Conservation (phyloP, 2,888 invertebrate species). For the Podabrus alpinus region DNA sequence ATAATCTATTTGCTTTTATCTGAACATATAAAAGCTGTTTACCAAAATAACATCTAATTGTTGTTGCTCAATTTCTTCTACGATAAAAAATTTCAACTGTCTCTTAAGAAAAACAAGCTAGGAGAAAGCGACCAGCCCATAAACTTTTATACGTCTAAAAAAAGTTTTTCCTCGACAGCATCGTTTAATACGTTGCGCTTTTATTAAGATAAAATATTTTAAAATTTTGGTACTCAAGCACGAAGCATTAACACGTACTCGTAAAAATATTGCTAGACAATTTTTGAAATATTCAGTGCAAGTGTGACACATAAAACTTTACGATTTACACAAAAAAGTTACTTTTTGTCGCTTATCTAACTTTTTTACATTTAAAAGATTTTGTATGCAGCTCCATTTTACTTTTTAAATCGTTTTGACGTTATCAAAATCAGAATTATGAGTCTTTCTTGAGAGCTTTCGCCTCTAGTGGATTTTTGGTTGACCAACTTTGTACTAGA, state of each 20-base stretch:
- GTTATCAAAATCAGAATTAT: neutral
- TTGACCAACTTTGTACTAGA: neutral
- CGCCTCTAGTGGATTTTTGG: neutral
- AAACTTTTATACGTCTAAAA: neutral
- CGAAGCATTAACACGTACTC: neutral
- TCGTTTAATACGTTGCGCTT: neutral
- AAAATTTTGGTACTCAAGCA: neutral
- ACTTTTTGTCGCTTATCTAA: neutral
- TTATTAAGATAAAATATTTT: neutral
- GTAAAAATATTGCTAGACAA: neutral
- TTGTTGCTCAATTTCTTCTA: neutral
- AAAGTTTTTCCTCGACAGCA: neutral
- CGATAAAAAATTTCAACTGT: neutral
- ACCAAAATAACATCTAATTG: neutral
- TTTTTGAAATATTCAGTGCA: neutral
- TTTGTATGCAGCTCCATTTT: neutral
- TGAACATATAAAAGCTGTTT: neutral
- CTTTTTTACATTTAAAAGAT: neutral
- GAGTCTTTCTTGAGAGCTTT: neutral
- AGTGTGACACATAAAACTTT: neutral
- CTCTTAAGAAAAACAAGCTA: neutral
- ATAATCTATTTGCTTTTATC: neutral
- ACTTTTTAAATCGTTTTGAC: neutral
- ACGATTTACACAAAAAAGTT: neutral
- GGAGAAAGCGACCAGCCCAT: neutral